These are phyloP conservation scores for Anser cygnoides DNA, from an alignment of 2,113 vertebrate species.

Conservation along the genomic window DNA sequence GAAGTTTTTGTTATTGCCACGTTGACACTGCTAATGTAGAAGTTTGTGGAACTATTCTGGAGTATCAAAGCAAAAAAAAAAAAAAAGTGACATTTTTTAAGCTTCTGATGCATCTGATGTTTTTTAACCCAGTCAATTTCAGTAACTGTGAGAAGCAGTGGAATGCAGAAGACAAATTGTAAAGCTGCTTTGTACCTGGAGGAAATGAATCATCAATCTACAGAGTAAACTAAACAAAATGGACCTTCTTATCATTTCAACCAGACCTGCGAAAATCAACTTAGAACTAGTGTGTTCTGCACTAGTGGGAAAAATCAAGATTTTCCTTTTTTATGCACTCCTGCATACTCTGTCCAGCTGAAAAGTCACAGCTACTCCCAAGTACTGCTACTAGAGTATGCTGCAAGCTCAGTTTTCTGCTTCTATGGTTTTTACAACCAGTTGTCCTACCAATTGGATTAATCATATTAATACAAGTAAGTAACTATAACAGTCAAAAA, in stretches of 20 bases:
- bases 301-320: neutral
- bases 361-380: neutral
- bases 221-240: neutral
- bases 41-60: neutral
- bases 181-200: neutral
- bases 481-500: neutral
- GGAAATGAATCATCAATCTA: neutral
- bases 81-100: accelerated
- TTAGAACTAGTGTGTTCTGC: neutral
- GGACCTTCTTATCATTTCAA: neutral
- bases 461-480: neutral
- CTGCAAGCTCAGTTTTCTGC: neutral
- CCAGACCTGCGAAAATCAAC: neutral
- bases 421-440: neutral
- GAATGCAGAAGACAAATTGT: neutral
- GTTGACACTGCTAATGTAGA: neutral
- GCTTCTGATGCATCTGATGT: neutral
- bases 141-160: neutral
- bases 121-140: neutral
- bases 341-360: neutral
- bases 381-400: accelerated
- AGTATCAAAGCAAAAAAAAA: neutral
- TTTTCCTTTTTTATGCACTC: neutral
- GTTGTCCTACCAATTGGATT: neutral
- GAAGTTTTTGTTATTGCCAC: neutral